phyloP scores from a whole-genome alignment of 2,113 vertebrate species.

The Numida meleagris region DNA sequence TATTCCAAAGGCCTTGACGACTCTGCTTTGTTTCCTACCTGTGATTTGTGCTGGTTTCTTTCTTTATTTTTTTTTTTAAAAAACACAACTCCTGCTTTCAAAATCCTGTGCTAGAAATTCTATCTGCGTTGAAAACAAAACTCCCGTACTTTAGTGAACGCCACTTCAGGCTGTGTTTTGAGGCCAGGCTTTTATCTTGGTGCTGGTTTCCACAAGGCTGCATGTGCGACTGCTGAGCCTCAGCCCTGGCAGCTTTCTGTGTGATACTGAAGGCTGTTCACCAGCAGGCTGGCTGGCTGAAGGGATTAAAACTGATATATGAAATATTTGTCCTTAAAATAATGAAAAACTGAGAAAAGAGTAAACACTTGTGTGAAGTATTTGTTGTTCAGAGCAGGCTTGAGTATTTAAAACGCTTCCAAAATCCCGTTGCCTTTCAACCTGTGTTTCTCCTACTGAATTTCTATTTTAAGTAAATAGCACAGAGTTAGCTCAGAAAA shows the following conservation, averaged over 20 bases:
- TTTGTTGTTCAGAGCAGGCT: not conserved
- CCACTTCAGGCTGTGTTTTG: not conserved
- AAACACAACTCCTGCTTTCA: not conserved
- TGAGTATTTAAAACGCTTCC: not conserved
- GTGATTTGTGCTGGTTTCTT: not conserved
- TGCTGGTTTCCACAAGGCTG: not conserved
- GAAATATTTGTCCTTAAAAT: not conserved
- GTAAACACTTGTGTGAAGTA: not conserved
- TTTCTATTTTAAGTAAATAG: slow-evolving; percentile 32
- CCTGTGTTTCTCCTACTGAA: not conserved
- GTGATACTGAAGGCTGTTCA: not conserved
- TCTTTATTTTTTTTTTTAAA: not conserved
- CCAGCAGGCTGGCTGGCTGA: not conserved
- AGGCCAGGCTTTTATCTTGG: not conserved
- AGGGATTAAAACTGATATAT: not conserved
- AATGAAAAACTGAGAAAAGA: not conserved
- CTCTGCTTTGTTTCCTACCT: not conserved
- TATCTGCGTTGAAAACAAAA: not conserved
- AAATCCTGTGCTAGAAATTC: not conserved
- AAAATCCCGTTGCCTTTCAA: not conserved
- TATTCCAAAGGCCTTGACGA: not conserved
- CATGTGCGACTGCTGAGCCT: not conserved
- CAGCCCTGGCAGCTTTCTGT: not conserved
- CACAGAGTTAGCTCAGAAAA: not conserved
- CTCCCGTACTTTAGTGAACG: not conserved